Percentiles rank a stretch among this genome's conserved stretches.
Evolutionary conservation across 2,888 invertebrate genomes (phyloP).

Genomic region (Elmis aenea): DNA sequence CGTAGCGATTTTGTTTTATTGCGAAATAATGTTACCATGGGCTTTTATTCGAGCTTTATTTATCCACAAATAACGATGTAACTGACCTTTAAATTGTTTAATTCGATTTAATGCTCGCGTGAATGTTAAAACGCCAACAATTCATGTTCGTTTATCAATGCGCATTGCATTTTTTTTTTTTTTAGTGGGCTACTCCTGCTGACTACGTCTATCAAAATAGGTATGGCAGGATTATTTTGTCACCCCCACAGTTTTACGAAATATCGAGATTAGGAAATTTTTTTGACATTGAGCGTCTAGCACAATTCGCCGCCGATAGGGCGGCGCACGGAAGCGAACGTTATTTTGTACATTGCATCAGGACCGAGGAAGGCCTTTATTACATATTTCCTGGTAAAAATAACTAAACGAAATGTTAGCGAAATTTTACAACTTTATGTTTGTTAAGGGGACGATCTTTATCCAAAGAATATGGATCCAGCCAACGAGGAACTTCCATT

Average conservation of each 20-base stretch:
- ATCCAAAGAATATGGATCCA: slow-evolving; percentile 43
- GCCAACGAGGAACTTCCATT: slow-evolving; percentile 28
- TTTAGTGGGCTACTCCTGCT: slow-evolving; percentile 64
- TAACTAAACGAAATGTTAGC: background rate
- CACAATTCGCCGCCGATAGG: slow-evolving; percentile 55
- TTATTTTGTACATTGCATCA: slow-evolving; percentile 35
- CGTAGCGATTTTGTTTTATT: no score
- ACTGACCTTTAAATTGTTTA: no score
- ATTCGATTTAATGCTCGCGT: no score
- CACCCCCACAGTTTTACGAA: slow-evolving; percentile 77
- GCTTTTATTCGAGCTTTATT: no score
- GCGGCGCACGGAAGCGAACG: slow-evolving; percentile 52
- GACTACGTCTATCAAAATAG: slow-evolving; percentile 47
- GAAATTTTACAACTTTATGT: background rate
- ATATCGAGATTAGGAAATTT: slow-evolving; percentile 58
- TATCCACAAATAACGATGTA: no score
- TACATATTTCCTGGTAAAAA: slow-evolving; percentile 32
- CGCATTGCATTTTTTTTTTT: no score
- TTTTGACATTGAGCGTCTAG: slow-evolving; percentile 52
- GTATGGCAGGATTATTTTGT: slow-evolving; percentile 50
- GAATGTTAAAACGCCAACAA: no score
- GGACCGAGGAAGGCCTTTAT: slow-evolving; percentile 25
- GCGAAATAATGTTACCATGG: no score
- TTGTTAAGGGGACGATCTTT: slow-evolving; percentile 52
- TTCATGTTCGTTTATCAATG: no score